Percentiles rank a stretch among this genome's conserved stretches.
These are phyloP conservation scores for Anagrus nilaparvatae DNA, from an alignment of 1,140 invertebrate genomes.

Conservation along the genomic window DNA sequence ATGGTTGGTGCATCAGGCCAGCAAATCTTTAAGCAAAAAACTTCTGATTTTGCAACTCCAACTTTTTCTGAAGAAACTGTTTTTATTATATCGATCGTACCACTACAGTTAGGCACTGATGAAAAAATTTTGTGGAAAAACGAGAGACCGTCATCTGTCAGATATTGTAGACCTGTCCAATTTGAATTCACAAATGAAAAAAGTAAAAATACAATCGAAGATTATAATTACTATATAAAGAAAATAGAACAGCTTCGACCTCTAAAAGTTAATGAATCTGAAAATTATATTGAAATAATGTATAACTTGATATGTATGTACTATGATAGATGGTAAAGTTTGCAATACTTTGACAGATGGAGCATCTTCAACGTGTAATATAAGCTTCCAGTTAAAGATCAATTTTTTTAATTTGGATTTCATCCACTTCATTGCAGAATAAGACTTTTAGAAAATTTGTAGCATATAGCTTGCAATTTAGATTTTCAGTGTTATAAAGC, in stretches of 20 bases:
- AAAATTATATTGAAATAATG: constrained; percentile 9
- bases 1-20: neutral
- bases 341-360: neutral
- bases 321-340: constrained; percentile 18
- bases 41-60: neutral
- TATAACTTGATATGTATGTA: constrained; percentile 11
- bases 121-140: neutral
- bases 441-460: constrained; percentile 14
- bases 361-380: neutral
- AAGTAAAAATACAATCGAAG: constrained; percentile 1
- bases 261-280: neutral
- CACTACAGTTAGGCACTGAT: neutral
- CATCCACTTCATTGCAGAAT: constrained; percentile 15
- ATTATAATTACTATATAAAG: neutral
- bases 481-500: constrained; percentile 3
- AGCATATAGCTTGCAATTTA: constrained; percentile 14
- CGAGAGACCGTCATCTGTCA: constrained; percentile 7
- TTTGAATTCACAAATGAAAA: constrained; percentile 18
- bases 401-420: constrained; percentile 5
- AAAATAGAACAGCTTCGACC: constrained; percentile 5
- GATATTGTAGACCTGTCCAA: constrained; percentile 18
- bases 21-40: neutral
- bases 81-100: neutral
- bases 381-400: neutral
- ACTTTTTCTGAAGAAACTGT: neutral